A percentile compares a stretch with the other conserved stretches of the same genome.
phyloP scores from a whole-genome alignment of 1,140 invertebrate species.

The Eupeodes corollae region DNA sequence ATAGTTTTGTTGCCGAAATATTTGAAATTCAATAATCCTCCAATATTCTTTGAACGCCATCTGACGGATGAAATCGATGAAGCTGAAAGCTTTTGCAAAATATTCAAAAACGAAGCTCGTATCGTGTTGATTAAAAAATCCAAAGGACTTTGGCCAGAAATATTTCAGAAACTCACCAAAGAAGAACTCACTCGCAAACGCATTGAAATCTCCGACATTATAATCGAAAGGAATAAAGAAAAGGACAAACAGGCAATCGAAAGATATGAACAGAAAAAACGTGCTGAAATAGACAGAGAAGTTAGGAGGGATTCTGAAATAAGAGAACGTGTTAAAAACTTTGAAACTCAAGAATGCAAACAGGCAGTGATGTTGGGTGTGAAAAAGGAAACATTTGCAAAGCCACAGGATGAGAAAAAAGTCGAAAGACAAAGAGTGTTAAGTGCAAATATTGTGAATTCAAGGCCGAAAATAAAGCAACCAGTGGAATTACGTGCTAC shows the following conservation, averaged over 20 bases:
- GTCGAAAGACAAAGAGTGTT: constrained; percentile 4
- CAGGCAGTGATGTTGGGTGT: constrained; percentile 27
- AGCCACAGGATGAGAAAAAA: constrained; percentile 5
- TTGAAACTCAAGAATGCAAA: constrained; percentile 22
- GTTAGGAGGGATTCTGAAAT: constrained; percentile 26
- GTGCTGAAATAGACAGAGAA: constrained; percentile 28
- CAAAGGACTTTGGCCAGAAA: constrained; percentile 30
- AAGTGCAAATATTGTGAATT: neutral
- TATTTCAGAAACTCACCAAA: constrained; percentile 27
- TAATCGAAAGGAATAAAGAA: constrained; percentile 32
- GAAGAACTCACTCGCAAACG: constrained; percentile 25
- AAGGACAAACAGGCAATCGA: constrained; percentile 26
- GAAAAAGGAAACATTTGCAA: constrained; percentile 19
- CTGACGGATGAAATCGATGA: constrained; percentile 28
- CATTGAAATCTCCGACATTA: constrained; percentile 26
- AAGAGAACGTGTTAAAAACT: constrained; percentile 28
- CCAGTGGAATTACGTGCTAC: constrained; percentile 16
- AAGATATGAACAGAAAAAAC: constrained; percentile 26
- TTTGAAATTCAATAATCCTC: constrained; percentile 33
- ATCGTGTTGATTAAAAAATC: constrained; percentile 29
- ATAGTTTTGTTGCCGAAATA: constrained; percentile 29
- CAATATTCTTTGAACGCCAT: constrained; percentile 33
- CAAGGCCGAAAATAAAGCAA: neutral
- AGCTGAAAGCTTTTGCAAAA: constrained; percentile 31
- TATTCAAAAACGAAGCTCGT: constrained; percentile 34